Evolutionary conservation across 2,113 vertebrate species (phyloP).

Genomic region (Pygoscelis adeliae): DNA sequence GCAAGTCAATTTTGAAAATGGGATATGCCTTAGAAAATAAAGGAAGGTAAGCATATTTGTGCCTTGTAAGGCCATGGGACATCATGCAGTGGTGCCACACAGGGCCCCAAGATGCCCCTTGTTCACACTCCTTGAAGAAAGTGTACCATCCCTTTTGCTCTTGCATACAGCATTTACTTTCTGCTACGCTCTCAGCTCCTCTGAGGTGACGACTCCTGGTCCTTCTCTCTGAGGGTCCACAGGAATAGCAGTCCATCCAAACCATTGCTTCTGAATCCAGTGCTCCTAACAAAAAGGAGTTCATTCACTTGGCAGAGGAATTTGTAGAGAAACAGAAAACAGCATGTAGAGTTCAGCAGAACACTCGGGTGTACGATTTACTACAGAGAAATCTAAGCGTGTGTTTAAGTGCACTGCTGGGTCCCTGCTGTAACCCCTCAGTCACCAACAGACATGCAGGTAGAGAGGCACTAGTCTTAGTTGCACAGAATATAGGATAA

Average conservation of each 20-base stretch:
- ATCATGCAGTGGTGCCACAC: background rate
- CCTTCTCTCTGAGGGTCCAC: background rate
- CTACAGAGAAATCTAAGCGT: background rate
- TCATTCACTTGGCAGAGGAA: background rate
- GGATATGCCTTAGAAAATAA: background rate
- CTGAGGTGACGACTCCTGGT: background rate
- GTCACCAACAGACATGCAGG: background rate
- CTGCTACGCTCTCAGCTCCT: background rate
- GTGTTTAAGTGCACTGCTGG: background rate
- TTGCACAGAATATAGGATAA: background rate
- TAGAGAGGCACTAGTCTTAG: background rate
- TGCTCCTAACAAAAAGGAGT: background rate
- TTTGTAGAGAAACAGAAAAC: background rate
- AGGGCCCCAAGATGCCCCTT: background rate
- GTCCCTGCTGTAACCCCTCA: background rate
- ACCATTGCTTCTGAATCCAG: background rate
- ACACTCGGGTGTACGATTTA: accelerated
- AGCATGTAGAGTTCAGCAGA: background rate
- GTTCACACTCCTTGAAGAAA: background rate
- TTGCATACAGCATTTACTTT: background rate
- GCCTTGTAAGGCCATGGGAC: background rate
- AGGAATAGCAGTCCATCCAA: background rate
- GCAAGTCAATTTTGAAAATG: background rate
- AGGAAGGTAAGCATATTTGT: background rate
- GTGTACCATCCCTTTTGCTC: background rate